Conservation (phyloP, 2,113 vertebrate genomes). For the Ailuropoda melanoleuca region DNA sequence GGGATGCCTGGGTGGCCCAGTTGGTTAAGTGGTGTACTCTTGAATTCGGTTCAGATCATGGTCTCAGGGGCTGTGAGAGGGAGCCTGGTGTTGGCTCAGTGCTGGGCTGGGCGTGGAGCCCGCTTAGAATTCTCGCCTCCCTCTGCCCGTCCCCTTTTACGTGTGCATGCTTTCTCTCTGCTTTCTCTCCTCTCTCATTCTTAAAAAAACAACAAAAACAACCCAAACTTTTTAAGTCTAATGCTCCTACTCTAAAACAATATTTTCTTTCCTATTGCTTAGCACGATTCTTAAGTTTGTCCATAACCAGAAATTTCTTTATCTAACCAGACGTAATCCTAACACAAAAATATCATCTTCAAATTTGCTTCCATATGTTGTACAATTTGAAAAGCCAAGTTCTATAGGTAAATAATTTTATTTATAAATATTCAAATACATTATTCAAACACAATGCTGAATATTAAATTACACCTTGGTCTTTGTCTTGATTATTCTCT, state of each 20-base stretch:
- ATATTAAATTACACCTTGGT: not conserved
- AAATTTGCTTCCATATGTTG: not conserved
- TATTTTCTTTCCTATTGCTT: not conserved
- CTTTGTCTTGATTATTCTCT: not conserved
- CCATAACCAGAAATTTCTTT: not conserved
- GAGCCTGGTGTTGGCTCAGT: not conserved
- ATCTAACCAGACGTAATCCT: not conserved
- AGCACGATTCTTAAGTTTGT: not conserved
- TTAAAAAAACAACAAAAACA: not conserved
- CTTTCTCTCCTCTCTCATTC: not conserved
- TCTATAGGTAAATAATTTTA: not conserved
- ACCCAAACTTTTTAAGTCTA: not conserved
- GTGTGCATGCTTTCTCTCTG: not conserved
- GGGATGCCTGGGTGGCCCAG: not conserved
- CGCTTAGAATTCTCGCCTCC: not conserved
- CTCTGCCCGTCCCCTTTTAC: not conserved
- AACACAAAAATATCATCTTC: not conserved
- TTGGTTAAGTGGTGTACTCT: not conserved
- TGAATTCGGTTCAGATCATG: not conserved
- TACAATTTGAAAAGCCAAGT: not conserved
- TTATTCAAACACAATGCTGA: not conserved
- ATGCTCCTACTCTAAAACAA: not conserved
- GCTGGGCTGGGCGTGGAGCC: no score
- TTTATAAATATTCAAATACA: not conserved
- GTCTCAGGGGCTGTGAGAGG: not conserved